Conservation (phyloP, 2,888 invertebrate species). For the Zygogramma bicolorata region DNA sequence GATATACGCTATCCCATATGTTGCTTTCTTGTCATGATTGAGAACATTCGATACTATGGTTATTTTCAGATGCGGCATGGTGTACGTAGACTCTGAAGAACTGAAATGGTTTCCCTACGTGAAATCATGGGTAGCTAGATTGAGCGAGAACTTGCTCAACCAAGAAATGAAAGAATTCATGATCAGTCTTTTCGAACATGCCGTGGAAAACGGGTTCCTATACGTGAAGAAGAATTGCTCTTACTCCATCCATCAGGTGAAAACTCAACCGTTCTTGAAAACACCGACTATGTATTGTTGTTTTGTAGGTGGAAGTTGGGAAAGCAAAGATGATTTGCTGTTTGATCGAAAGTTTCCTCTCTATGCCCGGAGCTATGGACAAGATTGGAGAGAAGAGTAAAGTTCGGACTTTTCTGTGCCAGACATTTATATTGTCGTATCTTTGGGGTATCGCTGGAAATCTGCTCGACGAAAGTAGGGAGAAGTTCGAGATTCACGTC, state of each 20-base stretch:
- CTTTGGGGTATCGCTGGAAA: slow-evolving; percentile 92
- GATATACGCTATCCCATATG: no score
- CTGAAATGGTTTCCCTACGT: slow-evolving; percentile 85
- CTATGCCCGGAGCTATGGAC: slow-evolving; percentile 70
- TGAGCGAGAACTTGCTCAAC: slow-evolving; percentile 68
- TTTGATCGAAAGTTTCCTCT: slow-evolving; percentile 78
- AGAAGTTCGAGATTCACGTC: slow-evolving; percentile 77
- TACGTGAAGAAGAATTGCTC: slow-evolving; percentile 78
- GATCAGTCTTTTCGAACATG: slow-evolving; percentile 74
- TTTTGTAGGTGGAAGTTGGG: slow-evolving; percentile 80
- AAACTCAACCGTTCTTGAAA: not conserved
- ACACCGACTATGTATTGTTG: slow-evolving; percentile 4
- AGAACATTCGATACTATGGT: no score
- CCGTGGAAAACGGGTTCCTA: slow-evolving; percentile 76
- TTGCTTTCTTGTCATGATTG: no score
- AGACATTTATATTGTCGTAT: slow-evolving; percentile 85
- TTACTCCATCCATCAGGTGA: slow-evolving; percentile 82
- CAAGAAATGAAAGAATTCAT: slow-evolving; percentile 75
- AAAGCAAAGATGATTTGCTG: slow-evolving; percentile 83
- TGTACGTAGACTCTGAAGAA: slow-evolving; percentile 88
- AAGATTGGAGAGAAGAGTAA: slow-evolving; percentile 71
- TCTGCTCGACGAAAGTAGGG: slow-evolving; percentile 77
- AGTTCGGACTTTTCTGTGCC: slow-evolving; percentile 76
- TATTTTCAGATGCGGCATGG: slow-evolving; percentile 82
- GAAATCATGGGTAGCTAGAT: slow-evolving; percentile 78